Percentiles rank a stretch among this genome's conserved stretches.
These are phyloP conservation scores for Oreohelix idahoensis DNA, from an alignment of 1,140 invertebrate species.

Conservation along the genomic window DNA sequence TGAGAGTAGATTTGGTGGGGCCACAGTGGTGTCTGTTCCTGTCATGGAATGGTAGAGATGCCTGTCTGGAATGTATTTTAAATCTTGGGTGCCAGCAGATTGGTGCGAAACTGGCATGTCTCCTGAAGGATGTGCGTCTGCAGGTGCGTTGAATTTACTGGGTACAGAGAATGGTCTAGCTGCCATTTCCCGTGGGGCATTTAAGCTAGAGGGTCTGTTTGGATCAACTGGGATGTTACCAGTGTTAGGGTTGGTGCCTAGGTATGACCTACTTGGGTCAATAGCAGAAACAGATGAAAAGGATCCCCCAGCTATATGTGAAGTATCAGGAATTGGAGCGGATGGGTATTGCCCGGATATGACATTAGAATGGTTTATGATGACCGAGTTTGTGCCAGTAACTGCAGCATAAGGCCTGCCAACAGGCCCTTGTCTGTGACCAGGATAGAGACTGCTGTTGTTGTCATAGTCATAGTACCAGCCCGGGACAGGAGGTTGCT, in stretches of 20 bases:
- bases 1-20: neutral
- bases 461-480: conserved; percentile 15
- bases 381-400: neutral
- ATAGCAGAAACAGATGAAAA: neutral
- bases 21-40: neutral
- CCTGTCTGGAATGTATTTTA: neutral
- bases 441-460: neutral
- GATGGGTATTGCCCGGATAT: neutral
- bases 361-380: neutral
- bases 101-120: neutral
- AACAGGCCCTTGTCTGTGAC: neutral
- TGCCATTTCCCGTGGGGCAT: neutral
- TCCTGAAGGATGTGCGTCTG: neutral
- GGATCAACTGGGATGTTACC: neutral
- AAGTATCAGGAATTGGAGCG: neutral
- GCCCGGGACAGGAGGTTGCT: neutral
- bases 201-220: neutral
- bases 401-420: neutral
- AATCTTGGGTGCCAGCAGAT: neutral
- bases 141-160: neutral
- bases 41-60: neutral
- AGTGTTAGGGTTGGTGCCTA: neutral
- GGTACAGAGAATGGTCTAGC: neutral
- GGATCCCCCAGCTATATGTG: neutral
- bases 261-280: neutral